Evolutionary conservation across 2,888 invertebrate species (phyloP).

Genomic region (Mechanitis messenoides): DNA sequence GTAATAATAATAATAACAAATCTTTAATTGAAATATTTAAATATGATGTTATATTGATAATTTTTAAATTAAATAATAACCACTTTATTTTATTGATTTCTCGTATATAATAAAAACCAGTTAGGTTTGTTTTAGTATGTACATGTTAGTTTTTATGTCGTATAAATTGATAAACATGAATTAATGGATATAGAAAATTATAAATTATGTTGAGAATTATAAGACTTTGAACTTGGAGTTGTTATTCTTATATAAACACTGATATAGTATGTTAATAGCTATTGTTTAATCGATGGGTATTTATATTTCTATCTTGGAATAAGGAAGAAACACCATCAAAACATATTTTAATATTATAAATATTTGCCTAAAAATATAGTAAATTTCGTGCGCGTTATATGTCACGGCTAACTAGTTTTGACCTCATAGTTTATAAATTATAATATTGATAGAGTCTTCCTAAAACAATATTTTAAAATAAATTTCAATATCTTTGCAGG

Average conservation of each 20-base stretch:
- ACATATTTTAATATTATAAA: not conserved
- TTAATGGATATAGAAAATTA: not conserved
- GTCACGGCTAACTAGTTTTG: slow-evolving; percentile 33
- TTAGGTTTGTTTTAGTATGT: not conserved
- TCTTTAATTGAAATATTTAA: too few relatives aligned
- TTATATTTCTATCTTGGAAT: too few relatives aligned
- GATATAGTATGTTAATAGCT: too few relatives aligned
- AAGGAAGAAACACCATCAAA: too few relatives aligned
- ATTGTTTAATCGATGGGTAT: too few relatives aligned
- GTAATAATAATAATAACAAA: too few relatives aligned
- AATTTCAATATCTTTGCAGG: slow-evolving; percentile 30
- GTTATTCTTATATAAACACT: too few relatives aligned
- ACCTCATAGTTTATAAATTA: slow-evolving; percentile 22
- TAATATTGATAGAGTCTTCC: slow-evolving; percentile 15
- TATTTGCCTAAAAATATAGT: slow-evolving; percentile 8
- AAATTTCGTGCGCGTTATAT: slow-evolving; percentile 17
- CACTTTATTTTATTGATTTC: too few relatives aligned
- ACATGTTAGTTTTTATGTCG: not conserved
- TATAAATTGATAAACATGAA: not conserved
- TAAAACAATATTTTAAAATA: slow-evolving; percentile 11
- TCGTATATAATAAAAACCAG: too few relatives aligned
- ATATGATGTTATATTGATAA: too few relatives aligned
- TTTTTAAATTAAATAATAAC: too few relatives aligned
- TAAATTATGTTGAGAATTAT: not conserved
- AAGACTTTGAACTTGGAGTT: too few relatives aligned